Conservation (phyloP, 1,140 invertebrate genomes). For the Saccostrea glomerata region DNA sequence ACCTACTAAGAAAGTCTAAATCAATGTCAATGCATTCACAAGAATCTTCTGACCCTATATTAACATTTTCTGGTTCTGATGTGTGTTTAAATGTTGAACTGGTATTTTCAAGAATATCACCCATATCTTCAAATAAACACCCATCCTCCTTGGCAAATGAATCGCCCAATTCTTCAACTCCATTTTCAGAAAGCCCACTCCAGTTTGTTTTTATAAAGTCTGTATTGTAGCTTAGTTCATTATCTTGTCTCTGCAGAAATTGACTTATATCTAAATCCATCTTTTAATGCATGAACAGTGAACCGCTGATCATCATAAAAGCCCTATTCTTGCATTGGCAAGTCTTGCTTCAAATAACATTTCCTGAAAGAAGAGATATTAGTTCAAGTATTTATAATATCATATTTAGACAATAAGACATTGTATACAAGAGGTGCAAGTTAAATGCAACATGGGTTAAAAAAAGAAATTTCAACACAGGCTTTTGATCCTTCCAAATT, state of each 20-base stretch:
- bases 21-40: constrained; percentile 9
- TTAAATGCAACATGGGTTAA: too few relatives aligned
- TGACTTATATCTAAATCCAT: not conserved
- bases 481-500: too few relatives aligned
- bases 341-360: too few relatives aligned
- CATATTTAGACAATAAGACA: too few relatives aligned
- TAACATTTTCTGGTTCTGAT: not conserved
- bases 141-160: constrained; percentile 2
- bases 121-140: not conserved
- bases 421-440: too few relatives aligned
- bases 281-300: not conserved
- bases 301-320: too few relatives aligned
- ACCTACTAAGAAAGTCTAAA: not conserved
- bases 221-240: not conserved
- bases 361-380: too few relatives aligned
- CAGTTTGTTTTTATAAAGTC: not conserved
- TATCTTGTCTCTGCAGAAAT: constrained; percentile 4
- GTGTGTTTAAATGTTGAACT: constrained; percentile 1
- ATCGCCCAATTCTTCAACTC: not conserved
- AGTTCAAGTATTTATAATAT: too few relatives aligned
- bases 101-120: not conserved
- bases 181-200: not conserved
- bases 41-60: not conserved
- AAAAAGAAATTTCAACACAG: too few relatives aligned
- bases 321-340: too few relatives aligned